A percentile compares a stretch with the other conserved stretches of the same genome.
These are phyloP conservation scores for Trachelus stipa DNA, from an alignment of 2,888 invertebrate genomes.

Conservation along the genomic window DNA sequence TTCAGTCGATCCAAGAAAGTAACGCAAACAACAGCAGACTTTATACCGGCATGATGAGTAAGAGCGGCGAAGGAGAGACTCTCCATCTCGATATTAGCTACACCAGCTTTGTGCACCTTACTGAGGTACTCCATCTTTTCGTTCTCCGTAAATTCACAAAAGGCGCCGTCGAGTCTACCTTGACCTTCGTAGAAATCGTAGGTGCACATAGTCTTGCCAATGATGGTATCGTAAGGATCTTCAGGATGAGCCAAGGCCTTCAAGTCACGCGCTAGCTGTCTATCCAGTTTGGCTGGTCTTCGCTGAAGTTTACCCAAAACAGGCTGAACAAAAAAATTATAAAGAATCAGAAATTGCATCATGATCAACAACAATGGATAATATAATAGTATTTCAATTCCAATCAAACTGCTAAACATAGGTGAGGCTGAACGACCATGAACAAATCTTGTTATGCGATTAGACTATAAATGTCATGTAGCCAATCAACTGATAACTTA, in stretches of 20 bases:
- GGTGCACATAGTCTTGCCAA: conserved; percentile 95
- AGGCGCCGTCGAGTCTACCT: conserved; percentile 95
- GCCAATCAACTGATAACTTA: neutral
- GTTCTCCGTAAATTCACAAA: conserved; percentile 91
- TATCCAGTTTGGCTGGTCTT: conserved; percentile 87
- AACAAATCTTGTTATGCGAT: neutral
- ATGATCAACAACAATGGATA: neutral
- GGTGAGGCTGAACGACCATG: neutral
- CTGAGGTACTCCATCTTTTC: conserved; percentile 92
- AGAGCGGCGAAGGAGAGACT: conserved; percentile 92
- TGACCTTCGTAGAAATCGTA: conserved; percentile 99
- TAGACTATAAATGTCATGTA: neutral
- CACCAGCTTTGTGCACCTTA: conserved; percentile 80
- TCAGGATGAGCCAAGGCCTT: conserved; percentile 76
- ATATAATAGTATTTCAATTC: too few species aligned
- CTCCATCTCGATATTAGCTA: conserved; percentile 98
- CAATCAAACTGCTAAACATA: neutral
- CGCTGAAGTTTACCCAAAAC: conserved; percentile 86
- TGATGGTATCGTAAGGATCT: conserved; percentile 87
- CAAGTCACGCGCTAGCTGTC: conserved; percentile 82
- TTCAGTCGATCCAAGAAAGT: conserved; percentile 91
- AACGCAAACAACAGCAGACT: conserved; percentile 94
- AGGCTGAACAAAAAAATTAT: conserved; percentile 70
- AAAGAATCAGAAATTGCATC: neutral
- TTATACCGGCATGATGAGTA: conserved; percentile 92